These are phyloP conservation scores for Drosophila tripunctata DNA, from an alignment of 2,888 invertebrate species.

Conservation along the genomic window DNA sequence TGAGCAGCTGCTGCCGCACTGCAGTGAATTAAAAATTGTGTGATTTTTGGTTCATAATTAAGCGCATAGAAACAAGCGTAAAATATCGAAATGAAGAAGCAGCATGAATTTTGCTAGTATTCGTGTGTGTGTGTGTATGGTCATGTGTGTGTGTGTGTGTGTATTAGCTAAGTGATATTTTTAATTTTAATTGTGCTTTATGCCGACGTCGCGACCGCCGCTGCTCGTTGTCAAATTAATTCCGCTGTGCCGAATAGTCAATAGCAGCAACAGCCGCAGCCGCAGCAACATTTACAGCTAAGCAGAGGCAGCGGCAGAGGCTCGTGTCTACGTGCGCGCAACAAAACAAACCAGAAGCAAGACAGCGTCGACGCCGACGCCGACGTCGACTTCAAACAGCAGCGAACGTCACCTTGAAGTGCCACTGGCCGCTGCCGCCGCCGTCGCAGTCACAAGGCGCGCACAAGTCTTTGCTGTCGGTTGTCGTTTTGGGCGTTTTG, in stretches of 20 bases:
- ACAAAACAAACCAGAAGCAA: slow-evolving; percentile 22
- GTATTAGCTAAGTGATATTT: slow-evolving; percentile 74
- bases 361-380: slow-evolving; percentile 2
- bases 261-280: slow-evolving; percentile 23
- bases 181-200: slow-evolving; percentile 69
- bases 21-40: slow-evolving; percentile 1
- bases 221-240: slow-evolving; percentile 51
- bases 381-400: slow-evolving; percentile 11
- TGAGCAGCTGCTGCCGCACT: slow-evolving; percentile 6
- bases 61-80: slow-evolving; percentile 20
- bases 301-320: slow-evolving; percentile 21
- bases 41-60: slow-evolving; percentile 11
- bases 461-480: slow-evolving; percentile 40
- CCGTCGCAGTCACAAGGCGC: slow-evolving; percentile 51
- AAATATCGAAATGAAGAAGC: slow-evolving; percentile 42
- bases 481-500: slow-evolving; percentile 17
- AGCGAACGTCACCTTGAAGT: slow-evolving; percentile 52
- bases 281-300: slow-evolving; percentile 41
- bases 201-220: slow-evolving; percentile 8
- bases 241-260: slow-evolving; percentile 45
- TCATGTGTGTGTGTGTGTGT: slow-evolving; percentile 31
- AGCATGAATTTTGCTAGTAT: slow-evolving; percentile 30
- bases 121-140: slow-evolving; percentile 18
- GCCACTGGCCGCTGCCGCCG: slow-evolving; percentile 34
- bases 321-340: slow-evolving; percentile 46